Percentiles rank a stretch among this genome's conserved stretches.
Evolutionary conservation across 2,113 vertebrate genomes (phyloP).

Genomic region (Tragelaphus strepsiceros): DNA sequence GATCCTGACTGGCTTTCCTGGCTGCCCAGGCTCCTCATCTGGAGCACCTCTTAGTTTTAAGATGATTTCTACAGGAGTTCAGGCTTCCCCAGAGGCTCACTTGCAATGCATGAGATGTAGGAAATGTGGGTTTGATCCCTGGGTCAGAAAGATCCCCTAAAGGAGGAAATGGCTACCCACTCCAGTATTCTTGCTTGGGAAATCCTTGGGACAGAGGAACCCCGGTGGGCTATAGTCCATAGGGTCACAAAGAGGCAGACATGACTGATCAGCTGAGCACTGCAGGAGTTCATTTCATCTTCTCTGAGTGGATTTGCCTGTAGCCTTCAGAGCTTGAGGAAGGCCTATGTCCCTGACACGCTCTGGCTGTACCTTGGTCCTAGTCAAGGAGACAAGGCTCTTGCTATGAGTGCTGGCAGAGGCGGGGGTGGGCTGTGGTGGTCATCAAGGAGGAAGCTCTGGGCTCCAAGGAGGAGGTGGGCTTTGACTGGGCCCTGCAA

Average conservation of each 20-base stretch:
- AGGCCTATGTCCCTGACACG: background rate
- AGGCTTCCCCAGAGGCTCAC: background rate
- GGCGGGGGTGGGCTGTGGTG: background rate
- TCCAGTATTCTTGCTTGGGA: background rate
- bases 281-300: background rate
- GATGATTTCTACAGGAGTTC: background rate
- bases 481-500: background rate
- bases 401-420: background rate
- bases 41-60: background rate
- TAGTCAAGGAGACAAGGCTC: background rate
- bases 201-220: background rate
- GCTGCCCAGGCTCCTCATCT: background rate
- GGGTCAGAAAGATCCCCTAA: background rate
- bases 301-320: background rate
- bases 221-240: background rate
- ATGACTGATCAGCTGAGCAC: background rate
- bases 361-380: background rate
- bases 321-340: background rate
- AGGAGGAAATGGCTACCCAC: background rate
- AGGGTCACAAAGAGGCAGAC: background rate
- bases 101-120: background rate
- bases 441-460: background rate
- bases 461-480: background rate
- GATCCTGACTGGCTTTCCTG: background rate
- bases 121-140: background rate